Evolutionary conservation across 2,113 vertebrate genomes (phyloP), one percentile per base, ranked within the genome.

Genomic region (Syngnathus typhle): DNA sequence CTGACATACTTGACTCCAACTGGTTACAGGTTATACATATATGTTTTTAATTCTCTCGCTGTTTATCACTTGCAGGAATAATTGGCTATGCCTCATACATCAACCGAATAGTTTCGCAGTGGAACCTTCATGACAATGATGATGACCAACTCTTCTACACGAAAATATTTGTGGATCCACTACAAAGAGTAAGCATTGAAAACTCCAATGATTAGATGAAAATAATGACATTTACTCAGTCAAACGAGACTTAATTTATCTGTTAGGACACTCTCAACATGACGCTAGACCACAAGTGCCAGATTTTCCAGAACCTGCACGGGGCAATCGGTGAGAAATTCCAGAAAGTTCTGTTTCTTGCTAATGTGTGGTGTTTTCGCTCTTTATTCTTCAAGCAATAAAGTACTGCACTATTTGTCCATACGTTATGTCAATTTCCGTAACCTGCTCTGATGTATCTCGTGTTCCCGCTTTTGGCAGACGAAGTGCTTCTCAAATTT

Each of bases 111-210:
- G 92, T 96, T 67, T 92, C 94, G 13, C 91, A 95, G 43, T 99
- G 96, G 96, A 85, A 93, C 78, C 93, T 98, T 58, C 94, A 98
- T 32, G 97, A 99, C 84, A 98, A 95, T 65, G 97, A 99, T 54
- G 97, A 99, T 23, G 96, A 99, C 84, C 97, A 98, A 82, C 94
- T 98, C 37, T 99, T 98, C 85, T 99, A 99, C 82, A 97, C 96
- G 15, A 98, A 98, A 89, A 90, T 97, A 83, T 98, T 96, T 71
- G 63, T 99, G 84, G 93, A 99, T 72, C 90, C 93, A 18, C 65
- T 91, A 69, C 89, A 95, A 76, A 91, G 95, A 87, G 88, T 90
- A 56, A 84, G 94, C 60, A 13, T 47, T 52, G 2, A 19, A 32
- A 37, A 44, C 0, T 2, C 23, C 23, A 65, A 37, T 27, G 44